phyloP scores from a whole-genome alignment of 2,113 vertebrate genomes.

The Ptyas mucosa region DNA sequence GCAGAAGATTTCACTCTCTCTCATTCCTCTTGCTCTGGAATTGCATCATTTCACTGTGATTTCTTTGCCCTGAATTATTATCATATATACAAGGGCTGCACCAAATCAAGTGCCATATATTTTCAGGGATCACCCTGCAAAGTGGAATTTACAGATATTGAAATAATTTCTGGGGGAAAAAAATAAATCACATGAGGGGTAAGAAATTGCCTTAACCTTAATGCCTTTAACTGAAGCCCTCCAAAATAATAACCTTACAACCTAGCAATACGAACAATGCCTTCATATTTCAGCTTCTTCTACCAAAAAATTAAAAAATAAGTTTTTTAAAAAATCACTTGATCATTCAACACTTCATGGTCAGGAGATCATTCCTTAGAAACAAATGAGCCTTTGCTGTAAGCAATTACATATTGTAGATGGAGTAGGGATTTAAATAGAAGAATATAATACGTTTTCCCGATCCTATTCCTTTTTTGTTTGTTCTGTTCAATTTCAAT shows the following conservation, averaged over 20 bases:
- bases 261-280: background rate
- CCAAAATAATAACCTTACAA: background rate
- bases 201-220: background rate
- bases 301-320: background rate
- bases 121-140: background rate
- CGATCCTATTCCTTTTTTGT: background rate
- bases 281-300: background rate
- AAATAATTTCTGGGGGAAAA: background rate
- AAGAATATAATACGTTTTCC: background rate
- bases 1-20: accelerated
- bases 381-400: background rate
- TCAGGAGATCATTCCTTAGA: background rate
- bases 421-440: background rate
- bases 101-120: background rate
- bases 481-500: too few species aligned
- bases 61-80: background rate
- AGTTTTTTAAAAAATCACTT: background rate
- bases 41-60: background rate
- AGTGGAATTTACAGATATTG: background rate
- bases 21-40: background rate
- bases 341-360: background rate
- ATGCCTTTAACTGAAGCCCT: background rate
- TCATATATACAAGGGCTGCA: background rate
- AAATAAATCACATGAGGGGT: background rate
- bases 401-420: background rate